Evolutionary conservation across 2,113 vertebrate species (phyloP), one percentile per base, ranked within the genome.

Genomic region (Oenanthe oenanthe): DNA sequence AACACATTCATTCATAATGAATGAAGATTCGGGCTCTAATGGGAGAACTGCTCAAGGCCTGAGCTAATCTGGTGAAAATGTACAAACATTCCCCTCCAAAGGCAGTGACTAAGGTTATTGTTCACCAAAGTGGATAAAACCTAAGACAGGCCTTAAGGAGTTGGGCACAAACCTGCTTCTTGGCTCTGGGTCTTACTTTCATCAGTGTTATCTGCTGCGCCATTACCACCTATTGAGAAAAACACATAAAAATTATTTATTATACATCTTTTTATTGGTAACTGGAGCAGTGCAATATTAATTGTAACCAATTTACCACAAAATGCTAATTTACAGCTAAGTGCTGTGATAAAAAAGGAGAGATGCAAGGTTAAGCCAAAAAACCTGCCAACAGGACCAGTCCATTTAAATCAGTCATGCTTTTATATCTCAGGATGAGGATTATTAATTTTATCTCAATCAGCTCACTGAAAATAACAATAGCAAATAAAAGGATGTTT

Each of bases 151-250:
- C 48, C 82, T 94, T 90, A 97, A 96, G 84, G 73, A 91, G 90
- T 86, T 71, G 26, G 3, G 90, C 75, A 97, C 97, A 87, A 92
- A 98, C 98, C 98, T 98, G 96, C 58, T 92, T 97, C 97, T 96
- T 25, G 83, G 77, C 88, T 96, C 85, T 89, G 92, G 47, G 56
- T 92, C 86, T 97, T 89, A 1, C 17, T 85, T 86, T 97, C 97
- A 86, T 97, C 82, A 0, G 10, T 17, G 45, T 43, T 97, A 61
- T 95, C 96, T 36, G 86, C 96, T 34, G 92, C 36, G 60, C 61
- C 21, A 1, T 87, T 94, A 84, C 95, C 96, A 96, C 97, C 98
- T 98, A 94, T 60, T 4, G 50, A 84, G 58, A 84, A 96, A 97
- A 98, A 73, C 61, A 91, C 32, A 94, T 62, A 13, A 51, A 75